Evolutionary conservation across 2,113 vertebrate genomes (phyloP), one percentile per base, ranked within the genome.

Genomic region (Xenopus borealis): DNA sequence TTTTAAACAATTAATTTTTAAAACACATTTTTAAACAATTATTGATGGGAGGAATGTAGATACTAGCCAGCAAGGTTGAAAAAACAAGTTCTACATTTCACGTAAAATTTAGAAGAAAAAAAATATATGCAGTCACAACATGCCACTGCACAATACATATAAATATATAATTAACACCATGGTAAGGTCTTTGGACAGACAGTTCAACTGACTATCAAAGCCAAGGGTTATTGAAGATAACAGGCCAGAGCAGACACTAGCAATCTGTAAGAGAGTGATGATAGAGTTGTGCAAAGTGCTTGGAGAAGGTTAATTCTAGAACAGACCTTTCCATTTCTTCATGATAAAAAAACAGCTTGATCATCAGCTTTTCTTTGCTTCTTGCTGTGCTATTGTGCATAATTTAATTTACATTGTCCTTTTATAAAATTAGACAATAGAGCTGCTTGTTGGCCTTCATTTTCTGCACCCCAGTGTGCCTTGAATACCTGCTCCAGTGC

Each of bases 401-500:
- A 75, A 69, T 82, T 80, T 73, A 82, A 84, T 88, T 89, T 85
- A 83, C 78, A 86, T 86, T 89, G 85, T 90, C 87, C 85, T 82
- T 88, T 91, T 86, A 81, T 89, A 82, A 88, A 91, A 90, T 85
- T 89, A 92, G 89, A 92, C 87, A 89, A 92, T 89, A 86, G 81
- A 83, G 85, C 82, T 88, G 86, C 86, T 89, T 88, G 83, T 89
- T 86, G 91, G 90, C 83, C 89, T 78, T 93, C 88, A 93, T 95
- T 94, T 91, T 93, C 92, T 90, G 84, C 89, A 91, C 90, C 91
- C 92, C 88, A 71, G 88, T 91, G 90, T 93, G 91, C 89, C 91
- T 91, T 89, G 91, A 88, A 86, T 92, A 91, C 90, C 89, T 94
- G 94, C 93, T 94, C 91, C 89, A 85, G 87, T 88, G 92, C 92